Evolutionary conservation across 2,888 invertebrate species (phyloP), one percentile per base, ranked within the genome.

Genomic region (Caenorhabditis uteleia): DNA sequence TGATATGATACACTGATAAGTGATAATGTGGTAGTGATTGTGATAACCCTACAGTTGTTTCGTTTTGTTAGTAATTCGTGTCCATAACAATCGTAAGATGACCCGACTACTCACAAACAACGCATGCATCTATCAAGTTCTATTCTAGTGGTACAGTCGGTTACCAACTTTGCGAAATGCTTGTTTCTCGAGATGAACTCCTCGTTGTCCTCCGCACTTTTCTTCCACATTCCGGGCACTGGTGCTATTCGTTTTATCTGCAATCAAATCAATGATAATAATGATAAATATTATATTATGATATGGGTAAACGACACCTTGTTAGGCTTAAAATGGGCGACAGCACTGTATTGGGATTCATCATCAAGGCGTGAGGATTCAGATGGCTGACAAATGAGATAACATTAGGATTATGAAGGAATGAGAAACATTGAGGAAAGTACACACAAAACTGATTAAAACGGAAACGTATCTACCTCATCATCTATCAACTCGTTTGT

Each of bases 261-360:
- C 38, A 38, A 38, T 6, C 18, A 10, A 10, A n/a, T 38, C 10
- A 12, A 38, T 10, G 2, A 21, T 23, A 18, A 10, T 34, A 27
- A 27, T 18, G 23, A 45, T 10, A 29, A 38, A 45, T 46, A 38
- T 38, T 39, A 16, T 29, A n/a, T n/a, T n/a, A n/a, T n/a, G n/a
- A n/a, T n/a, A n/a, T n/a, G n/a, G n/a, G n/a, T n/a, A n/a, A n/a
- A n/a, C n/a, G n/a, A 16, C 36, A 60, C 55, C 66, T 66, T 54
- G 20, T 65, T 62, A 39, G 73, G 74, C 23, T 73, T 74, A 68
- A 79, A 79, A 44, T 77, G 72, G 31, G 77, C 74, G 27, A 80
- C 67, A 2, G 77, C 78, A 60, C 73, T 74, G 65, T 76, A 81
- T 57, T 80, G 75, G 47, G 70, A 68, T 54, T 81, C 78, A 48